Base-by-base conservation (phyloP, 2,797 vertebrate species). In the Morus bassanus region DNA sequence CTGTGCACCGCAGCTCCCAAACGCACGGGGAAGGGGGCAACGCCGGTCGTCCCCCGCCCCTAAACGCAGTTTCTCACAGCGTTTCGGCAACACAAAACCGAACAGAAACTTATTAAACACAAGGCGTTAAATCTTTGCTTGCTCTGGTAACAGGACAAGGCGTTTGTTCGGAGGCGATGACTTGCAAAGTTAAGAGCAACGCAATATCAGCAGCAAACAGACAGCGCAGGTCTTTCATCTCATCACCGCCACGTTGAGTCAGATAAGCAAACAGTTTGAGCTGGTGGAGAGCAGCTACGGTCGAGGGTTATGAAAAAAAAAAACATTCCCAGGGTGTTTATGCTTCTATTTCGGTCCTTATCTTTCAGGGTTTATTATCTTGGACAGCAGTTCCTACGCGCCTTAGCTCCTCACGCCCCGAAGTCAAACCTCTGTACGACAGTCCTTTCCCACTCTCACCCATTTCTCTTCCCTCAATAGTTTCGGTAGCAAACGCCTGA, bases 11-110 rank as follows among this genome's bases (percentile, higher is more conserved):
- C 67, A 43, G 56, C 4, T 25, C 39, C 69, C 39, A 33, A 18
- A 9, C 7, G 23, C 18, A 3, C 0, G 1, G 59, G 41, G 23
- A 35, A 23, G 0, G 1, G 50, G 39, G 59, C 1, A 4, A 15
- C 1, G 41, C 14, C 23, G 8, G 6, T 33, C 4, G 1, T 4
- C 50, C 28, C 81, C 59, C 6, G 24, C 24, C n/a, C 50, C 18
- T 22, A 8, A 45, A n/a, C 2, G 51, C 69, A 3, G 9, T 10
- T 48, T 56, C 30, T 65, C 6, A 6, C 1, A 0, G 50, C 6
- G 15, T 28, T 74, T 19, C 43, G n/a, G 69, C 60, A 12, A 28
- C 50, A 15, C 11, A 5, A 35, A 25, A 54, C 11, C 0, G 6
- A 56, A 28, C 0, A 8, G 12, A 17, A 13, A 57, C 30, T n/a